A percentile compares a stretch with the other conserved stretches of the same genome.
Conservation (phyloP, 2,797 vertebrate genomes). For the Enteromius mattozi region DNA sequence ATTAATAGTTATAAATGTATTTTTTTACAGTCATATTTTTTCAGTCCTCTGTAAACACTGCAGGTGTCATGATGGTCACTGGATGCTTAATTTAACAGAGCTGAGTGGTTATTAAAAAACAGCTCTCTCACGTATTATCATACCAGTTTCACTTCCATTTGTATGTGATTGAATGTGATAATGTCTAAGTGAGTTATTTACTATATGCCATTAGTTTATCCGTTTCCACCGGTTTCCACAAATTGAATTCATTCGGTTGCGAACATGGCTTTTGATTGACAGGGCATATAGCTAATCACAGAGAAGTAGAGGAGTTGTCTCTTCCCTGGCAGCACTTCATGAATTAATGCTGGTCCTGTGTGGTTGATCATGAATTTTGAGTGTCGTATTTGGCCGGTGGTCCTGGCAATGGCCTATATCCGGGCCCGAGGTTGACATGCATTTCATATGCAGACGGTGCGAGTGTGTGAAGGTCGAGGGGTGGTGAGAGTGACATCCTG, state of each 20-base stretch:
- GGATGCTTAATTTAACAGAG: not conserved
- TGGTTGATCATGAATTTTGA: constrained; percentile 13
- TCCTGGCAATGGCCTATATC: not conserved
- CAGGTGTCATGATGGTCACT: not conserved
- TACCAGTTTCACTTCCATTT: not conserved
- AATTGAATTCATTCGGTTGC: not conserved
- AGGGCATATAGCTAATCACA: not conserved
- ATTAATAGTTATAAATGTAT: not conserved
- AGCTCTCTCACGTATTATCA: not conserved
- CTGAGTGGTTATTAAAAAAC: not conserved
- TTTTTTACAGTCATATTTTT: not conserved
- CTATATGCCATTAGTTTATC: not conserved
- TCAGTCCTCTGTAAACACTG: not conserved
- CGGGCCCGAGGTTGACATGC: not conserved
- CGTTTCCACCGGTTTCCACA: not conserved
- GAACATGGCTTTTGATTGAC: not conserved
- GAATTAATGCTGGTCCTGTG: not conserved
- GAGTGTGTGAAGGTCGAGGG: constrained; percentile 43
- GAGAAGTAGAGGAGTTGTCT: not conserved
- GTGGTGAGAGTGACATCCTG: constrained; percentile 43
- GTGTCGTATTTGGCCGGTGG: not conserved
- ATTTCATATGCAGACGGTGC: constrained; percentile 39
- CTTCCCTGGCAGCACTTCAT: not conserved
- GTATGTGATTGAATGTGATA: not conserved
- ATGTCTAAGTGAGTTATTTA: constrained; percentile 1